Conservation (phyloP, 2,113 vertebrate species). For the Motacilla alba region DNA sequence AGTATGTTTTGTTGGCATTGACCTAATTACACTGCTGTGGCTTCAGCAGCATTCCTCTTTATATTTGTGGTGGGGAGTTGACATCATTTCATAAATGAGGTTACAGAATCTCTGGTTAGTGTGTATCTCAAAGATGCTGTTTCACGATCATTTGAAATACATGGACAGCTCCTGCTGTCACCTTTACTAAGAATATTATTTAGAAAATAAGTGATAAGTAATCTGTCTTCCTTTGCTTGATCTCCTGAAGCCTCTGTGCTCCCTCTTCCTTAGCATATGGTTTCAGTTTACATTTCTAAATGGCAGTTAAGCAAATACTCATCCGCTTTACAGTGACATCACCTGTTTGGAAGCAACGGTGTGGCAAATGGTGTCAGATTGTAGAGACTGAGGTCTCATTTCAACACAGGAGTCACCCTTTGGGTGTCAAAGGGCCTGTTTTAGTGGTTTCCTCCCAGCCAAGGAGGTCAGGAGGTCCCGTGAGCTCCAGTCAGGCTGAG, state of each 20-base stretch:
- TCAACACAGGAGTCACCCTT: neutral
- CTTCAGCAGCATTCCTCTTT: neutral
- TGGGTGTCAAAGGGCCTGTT: neutral
- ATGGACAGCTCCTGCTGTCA: neutral
- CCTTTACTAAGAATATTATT: neutral
- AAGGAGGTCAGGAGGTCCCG: rapidly evolving
- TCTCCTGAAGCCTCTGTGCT: neutral
- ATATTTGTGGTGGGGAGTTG: neutral
- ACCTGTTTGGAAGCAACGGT: neutral
- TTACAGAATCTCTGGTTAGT: neutral
- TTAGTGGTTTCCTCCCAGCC: neutral
- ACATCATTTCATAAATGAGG: neutral
- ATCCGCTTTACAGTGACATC: neutral
- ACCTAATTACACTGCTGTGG: neutral
- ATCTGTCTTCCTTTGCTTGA: neutral
- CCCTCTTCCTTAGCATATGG: neutral
- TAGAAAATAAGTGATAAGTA: neutral
- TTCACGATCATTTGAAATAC: neutral
- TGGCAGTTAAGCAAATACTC: neutral
- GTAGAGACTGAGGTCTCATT: neutral
- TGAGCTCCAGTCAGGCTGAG: neutral
- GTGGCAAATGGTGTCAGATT: neutral
- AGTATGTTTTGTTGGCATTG: neutral
- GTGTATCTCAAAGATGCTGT: neutral
- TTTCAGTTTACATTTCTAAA: neutral